These are phyloP conservation scores for Thereva unica DNA, from an alignment of 2,888 invertebrate genomes.

Conservation along the genomic window DNA sequence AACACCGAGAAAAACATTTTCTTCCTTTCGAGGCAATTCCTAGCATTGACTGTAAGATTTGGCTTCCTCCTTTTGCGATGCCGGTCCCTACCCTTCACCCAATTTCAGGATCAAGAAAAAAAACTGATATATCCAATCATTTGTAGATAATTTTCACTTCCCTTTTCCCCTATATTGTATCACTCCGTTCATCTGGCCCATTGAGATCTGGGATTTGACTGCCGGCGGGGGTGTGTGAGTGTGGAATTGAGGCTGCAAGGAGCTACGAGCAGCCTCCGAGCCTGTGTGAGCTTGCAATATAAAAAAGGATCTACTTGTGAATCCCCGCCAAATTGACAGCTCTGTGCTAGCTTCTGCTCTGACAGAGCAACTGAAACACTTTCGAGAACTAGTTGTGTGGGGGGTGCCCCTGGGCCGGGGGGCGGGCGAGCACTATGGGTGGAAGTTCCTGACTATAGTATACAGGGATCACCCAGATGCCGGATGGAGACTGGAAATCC, in stretches of 20 bases:
- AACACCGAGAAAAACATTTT: too few relatives aligned
- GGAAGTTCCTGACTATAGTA: slow-evolving; percentile 2
- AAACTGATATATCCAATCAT: too few relatives aligned
- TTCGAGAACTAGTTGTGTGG: slow-evolving; percentile 12
- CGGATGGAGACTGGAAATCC: slow-evolving; percentile 3
- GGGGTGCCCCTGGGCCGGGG: not conserved
- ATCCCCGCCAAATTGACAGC: slow-evolving; percentile 12
- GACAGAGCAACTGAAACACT: slow-evolving; percentile 19
- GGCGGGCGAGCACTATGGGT: not conserved
- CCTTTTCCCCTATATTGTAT: too few relatives aligned
- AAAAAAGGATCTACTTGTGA: not conserved
- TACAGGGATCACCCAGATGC: slow-evolving; percentile 16
- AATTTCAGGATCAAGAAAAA: too few relatives aligned
- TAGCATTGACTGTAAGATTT: too few relatives aligned
- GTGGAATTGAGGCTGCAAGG: not conserved
- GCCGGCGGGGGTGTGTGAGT: too few relatives aligned
- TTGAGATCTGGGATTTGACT: too few relatives aligned
- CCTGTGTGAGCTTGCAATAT: slow-evolving; percentile 6
- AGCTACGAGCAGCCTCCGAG: not conserved
- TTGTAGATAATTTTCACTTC: too few relatives aligned
- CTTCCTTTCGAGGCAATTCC: too few relatives aligned
- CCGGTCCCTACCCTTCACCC: too few relatives aligned
- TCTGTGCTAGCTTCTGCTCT: slow-evolving; percentile 12
- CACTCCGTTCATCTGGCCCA: too few relatives aligned
- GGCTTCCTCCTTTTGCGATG: too few relatives aligned